These are phyloP conservation scores for Eristalis pertinax DNA, from an alignment of 2,888 invertebrate genomes.

Conservation along the genomic window DNA sequence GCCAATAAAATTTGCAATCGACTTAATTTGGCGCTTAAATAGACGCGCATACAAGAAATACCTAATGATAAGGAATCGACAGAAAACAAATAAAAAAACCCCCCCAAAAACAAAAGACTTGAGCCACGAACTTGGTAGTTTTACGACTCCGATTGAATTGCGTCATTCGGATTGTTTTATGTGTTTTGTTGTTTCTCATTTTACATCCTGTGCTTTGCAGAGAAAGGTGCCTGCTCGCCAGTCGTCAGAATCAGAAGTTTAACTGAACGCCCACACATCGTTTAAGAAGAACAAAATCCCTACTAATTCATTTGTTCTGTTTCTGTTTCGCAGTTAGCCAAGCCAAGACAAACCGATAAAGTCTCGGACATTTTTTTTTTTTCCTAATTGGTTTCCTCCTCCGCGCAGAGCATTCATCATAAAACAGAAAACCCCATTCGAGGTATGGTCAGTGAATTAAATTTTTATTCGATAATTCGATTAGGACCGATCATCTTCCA, in stretches of 20 bases:
- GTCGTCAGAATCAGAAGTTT: neutral
- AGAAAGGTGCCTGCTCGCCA: slow-evolving; percentile 11
- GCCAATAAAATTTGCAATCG: slow-evolving; percentile 38
- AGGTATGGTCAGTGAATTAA: neutral
- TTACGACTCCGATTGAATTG: slow-evolving; percentile 1
- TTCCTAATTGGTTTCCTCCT: neutral
- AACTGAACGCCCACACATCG: neutral
- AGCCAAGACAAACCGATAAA: no score
- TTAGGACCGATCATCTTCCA: slow-evolving; percentile 8
- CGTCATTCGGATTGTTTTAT: slow-evolving; percentile 9
- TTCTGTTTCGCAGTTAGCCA: neutral
- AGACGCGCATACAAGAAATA: neutral
- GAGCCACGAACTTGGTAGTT: slow-evolving; percentile 34
- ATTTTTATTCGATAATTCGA: slow-evolving; percentile 8
- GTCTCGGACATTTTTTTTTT: no score
- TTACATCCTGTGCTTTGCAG: neutral
- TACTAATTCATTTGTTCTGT: neutral
- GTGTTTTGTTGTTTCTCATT: neutral
- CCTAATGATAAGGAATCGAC: slow-evolving; percentile 14
- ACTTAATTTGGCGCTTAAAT: slow-evolving; percentile 32
- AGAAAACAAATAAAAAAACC: slow-evolving; percentile 1
- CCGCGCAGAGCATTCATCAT: neutral
- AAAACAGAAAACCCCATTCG: neutral
- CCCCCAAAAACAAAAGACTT: slow-evolving; percentile 48
- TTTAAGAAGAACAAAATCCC: neutral